Base-by-base conservation (phyloP, 2,888 invertebrate species). In the Drosophila colorata region DNA sequence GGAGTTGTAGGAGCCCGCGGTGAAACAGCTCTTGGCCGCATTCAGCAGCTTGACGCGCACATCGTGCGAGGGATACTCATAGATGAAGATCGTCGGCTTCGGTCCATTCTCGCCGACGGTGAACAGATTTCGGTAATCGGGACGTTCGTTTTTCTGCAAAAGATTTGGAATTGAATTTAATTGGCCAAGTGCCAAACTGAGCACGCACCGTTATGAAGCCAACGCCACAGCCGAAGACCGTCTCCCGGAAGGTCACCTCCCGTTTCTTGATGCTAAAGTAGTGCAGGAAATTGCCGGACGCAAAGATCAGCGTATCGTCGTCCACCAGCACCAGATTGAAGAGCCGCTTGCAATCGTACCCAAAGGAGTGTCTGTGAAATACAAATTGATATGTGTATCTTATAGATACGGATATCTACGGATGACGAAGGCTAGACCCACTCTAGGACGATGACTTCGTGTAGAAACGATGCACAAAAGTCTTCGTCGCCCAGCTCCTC, bases 61-160 rank as follows among this genome's bases (percentile, higher is more conserved):
- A 53, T 95, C 94, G 92, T 97, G 94, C 58, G 94, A 94, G 0
- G 98, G 98, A 95, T 96, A 98, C 58, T 95, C 95, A 90, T 97
- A 98, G 43, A 98, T 93, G 33, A 96, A 94, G 74, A 98, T 96
- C 13, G 95, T 93, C 0, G 98, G 97, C 7, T 94, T 92, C 0
- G 89, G 87, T 0, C 95, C 95, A 91, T 96, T 96, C 93, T 98
- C 98, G 1, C 95, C 98, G n/a, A 98, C 94, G 0, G 97, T 97
- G 86, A 91, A 76, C 0, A 98, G 94, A 71, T 96, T 95, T 65
- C 93, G 92, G 73, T 92, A 93, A 13, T 90, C 91, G 1, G 93
- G 93, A 82, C 93, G 93, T 18, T 95, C 95, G 91, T 95, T 95
- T 93, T 94, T 95, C 94, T 95, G 77, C 8, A 90, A 18, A n/a